Conservation (phyloP, 2,113 vertebrate species). For the Laticauda laticaudata region DNA sequence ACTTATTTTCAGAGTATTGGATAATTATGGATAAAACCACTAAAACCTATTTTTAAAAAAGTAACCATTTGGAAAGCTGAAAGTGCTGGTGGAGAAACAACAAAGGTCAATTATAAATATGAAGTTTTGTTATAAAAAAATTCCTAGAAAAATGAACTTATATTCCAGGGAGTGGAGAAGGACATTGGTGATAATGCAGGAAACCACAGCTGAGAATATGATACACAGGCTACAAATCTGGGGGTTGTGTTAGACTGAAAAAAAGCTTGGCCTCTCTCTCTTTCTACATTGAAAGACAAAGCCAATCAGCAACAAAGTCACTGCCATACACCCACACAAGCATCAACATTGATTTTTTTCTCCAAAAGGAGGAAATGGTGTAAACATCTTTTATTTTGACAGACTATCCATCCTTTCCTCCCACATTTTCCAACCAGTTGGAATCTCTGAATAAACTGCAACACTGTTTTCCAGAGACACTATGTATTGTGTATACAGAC, state of each 20-base stretch:
- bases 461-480: constrained; percentile 5
- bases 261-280: background rate
- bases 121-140: background rate
- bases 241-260: background rate
- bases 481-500: background rate
- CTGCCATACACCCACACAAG: background rate
- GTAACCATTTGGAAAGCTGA: background rate
- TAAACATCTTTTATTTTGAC: constrained; percentile 8
- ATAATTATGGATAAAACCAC: background rate
- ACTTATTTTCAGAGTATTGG: background rate
- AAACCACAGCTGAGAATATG: background rate
- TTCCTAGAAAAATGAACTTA: background rate
- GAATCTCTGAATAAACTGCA: constrained; percentile 8
- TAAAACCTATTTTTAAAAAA: background rate
- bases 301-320: background rate
- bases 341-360: background rate
- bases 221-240: background rate
- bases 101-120: background rate
- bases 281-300: background rate
- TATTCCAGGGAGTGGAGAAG: background rate
- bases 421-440: background rate
- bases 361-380: background rate
- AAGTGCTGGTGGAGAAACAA: background rate
- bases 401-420: background rate
- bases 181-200: background rate